Evolutionary conservation across 1,140 invertebrate species (phyloP).

Genomic region (Drosophila pectinifera): DNA sequence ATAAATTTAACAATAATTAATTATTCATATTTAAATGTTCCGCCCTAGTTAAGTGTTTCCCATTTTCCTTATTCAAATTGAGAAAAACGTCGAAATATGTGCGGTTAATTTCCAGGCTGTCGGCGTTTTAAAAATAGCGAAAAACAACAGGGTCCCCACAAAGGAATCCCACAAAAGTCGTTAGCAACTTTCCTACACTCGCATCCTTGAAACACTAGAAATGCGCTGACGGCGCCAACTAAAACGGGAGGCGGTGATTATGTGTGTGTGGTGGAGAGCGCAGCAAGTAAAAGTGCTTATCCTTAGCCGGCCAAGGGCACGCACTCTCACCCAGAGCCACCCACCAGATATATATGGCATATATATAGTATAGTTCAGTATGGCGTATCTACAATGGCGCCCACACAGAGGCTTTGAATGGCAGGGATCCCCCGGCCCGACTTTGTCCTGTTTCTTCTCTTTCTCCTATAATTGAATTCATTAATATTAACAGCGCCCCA

Average conservation of each 20-base stretch:
- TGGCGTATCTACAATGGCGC: slow-evolving; percentile 16
- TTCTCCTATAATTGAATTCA: slow-evolving; percentile 56
- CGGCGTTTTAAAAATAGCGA: slow-evolving; percentile 53
- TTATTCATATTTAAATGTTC: neutral
- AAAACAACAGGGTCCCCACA: slow-evolving; percentile 9
- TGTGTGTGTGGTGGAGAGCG: slow-evolving; percentile 21
- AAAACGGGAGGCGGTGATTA: slow-evolving; percentile 14
- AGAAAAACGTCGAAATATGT: neutral
- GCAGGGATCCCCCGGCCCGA: slow-evolving; percentile 5
- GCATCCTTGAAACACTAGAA: slow-evolving; percentile 76
- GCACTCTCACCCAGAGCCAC: slow-evolving; percentile 19
- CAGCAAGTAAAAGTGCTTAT: slow-evolving; percentile 62
- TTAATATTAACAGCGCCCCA: slow-evolving; percentile 50
- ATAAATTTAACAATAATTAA: no score
- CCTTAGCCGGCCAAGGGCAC: slow-evolving; percentile 63
- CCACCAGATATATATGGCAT: slow-evolving; percentile 15
- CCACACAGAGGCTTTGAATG: slow-evolving; percentile 16
- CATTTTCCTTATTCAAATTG: neutral
- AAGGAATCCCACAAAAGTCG: slow-evolving; percentile 65
- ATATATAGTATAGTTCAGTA: neutral
- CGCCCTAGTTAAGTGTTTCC: neutral
- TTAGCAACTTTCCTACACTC: slow-evolving; percentile 42
- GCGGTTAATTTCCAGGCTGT: slow-evolving; percentile 28
- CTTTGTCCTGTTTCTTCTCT: slow-evolving; percentile 6
- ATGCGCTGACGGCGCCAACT: slow-evolving; percentile 57